Base-by-base conservation (phyloP, 2,797 vertebrate genomes). In the Mormyrops boulengeri region DNA sequence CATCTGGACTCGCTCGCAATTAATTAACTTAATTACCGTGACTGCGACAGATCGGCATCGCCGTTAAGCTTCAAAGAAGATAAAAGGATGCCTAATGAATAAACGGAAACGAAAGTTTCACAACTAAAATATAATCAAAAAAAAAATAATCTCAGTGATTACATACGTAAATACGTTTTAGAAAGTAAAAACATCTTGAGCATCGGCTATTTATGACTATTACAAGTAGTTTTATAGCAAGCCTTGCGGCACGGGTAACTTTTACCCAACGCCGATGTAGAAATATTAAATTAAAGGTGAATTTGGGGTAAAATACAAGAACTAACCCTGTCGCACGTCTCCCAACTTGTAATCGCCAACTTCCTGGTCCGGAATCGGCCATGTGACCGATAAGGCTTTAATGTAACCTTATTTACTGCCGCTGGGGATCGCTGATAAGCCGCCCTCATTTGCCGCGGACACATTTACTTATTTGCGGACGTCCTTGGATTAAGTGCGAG, bases 321-420 rank as follows among this genome's bases (percentile, higher is more conserved):
- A 26, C 49, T 50, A 30, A 85, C 5, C n/a, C n/a, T 9, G 22
- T 50, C 50, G 19, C 17, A 53, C 34, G 52, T 34, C 50, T 88
- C n/a, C 41, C 41, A 47, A 34, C 26, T 47, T 89, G 77, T 77
- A 80, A 47, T 60, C 55, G 12, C 14, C 14, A 17, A 85, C 41
- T 85, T 89, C 53, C 80, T 85, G 80, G 88, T 89, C 11, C 50
- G 49, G 84, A 41, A 44, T 47, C 77, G 69, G 69, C 69, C 69
- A n/a, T 47, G 41, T 82, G 77, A 82, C 77, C 77, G 41, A 82
- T 82, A 82, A 82, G 77, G 77, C 77, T 44, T n/a, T 44, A 82
- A 82, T 82, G 77, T 82, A 82, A 82, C n/a, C 77, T 47, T 82
- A 82, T 82, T 82, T 82, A 47, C 38, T 19, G 41, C 77, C 77